These are phyloP conservation scores for Eugnorisma glareosa DNA, from an alignment of 2,888 invertebrate genomes.

Conservation along the genomic window DNA sequence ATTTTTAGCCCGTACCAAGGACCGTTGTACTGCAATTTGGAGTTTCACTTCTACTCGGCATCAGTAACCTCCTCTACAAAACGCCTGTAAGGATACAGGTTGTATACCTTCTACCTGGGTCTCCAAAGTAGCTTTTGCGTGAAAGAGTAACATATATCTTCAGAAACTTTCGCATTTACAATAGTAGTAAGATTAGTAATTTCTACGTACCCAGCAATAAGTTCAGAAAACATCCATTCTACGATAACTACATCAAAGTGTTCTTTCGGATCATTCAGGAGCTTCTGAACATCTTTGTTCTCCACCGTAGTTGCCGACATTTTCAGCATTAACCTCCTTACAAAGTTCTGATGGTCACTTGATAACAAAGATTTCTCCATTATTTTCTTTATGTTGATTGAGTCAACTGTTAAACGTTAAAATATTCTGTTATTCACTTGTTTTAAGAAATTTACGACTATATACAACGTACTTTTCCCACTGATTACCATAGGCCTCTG, in stretches of 20 bases:
- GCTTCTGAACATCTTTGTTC: conserved; percentile 66
- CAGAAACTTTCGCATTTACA: too few species aligned
- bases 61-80: too few species aligned
- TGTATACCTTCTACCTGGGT: too few species aligned
- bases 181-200: not conserved
- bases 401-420: conserved; percentile 19
- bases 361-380: conserved; percentile 18
- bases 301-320: conserved; percentile 52
- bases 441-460: not conserved
- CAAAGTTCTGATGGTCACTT: not conserved
- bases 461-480: not conserved
- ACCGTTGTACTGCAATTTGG: too few species aligned
- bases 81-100: too few species aligned
- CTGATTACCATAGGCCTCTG: not conserved
- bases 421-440: too few species aligned
- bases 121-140: too few species aligned
- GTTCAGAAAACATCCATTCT: conserved; percentile 71
- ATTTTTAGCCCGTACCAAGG: too few species aligned
- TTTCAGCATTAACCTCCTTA: conserved; percentile 33
- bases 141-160: too few species aligned
- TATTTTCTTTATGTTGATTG: conserved; percentile 51
- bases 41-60: too few species aligned
- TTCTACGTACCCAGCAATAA: conserved; percentile 63
- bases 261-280: conserved; percentile 68
- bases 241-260: conserved; percentile 72